These are phyloP conservation scores for Zoroaster sp. DNA, from an alignment of 53 echinoderm and acorn worm genomes.

Conservation along the genomic window DNA sequence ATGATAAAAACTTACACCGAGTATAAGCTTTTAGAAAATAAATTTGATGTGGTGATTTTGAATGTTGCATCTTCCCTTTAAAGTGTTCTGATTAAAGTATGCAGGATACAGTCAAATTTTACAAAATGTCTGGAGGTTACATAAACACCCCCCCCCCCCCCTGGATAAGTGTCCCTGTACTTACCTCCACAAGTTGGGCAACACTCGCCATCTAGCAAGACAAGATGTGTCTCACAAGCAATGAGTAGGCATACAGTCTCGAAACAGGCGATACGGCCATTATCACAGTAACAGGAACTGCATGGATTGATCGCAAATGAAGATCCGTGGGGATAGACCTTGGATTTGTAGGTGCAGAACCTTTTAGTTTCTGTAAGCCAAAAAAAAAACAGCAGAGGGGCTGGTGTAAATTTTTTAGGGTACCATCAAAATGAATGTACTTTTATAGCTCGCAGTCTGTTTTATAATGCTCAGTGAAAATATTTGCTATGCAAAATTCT, in stretches of 20 bases:
- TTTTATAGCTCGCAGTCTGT: background rate
- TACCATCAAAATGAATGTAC: too few relatives aligned
- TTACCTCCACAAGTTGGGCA: constrained; percentile 22
- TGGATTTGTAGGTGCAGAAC: constrained; percentile 4
- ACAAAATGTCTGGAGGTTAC: too few relatives aligned
- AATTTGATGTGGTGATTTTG: too few relatives aligned
- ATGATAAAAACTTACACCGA: too few relatives aligned
- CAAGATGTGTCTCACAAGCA: background rate
- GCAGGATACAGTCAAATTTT: too few relatives aligned
- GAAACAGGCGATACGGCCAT: background rate
- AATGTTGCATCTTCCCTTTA: too few relatives aligned
- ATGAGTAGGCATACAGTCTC: background rate
- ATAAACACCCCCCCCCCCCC: too few relatives aligned
- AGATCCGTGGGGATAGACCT: background rate
- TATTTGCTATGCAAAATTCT: background rate
- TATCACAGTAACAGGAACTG: background rate
- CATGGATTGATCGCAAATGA: background rate
- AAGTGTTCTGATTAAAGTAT: too few relatives aligned
- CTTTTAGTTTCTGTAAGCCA: background rate
- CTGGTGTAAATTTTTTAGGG: too few relatives aligned
- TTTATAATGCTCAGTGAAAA: background rate
- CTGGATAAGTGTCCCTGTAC: background rate
- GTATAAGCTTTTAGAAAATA: too few relatives aligned
- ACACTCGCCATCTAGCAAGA: constrained; percentile 10
- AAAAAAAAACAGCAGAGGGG: background rate